A percentile compares a stretch with the other conserved stretches of the same genome.
Evolutionary conservation across 2,797 vertebrate species (phyloP).

Genomic region (Cetoscarus ocellatus): DNA sequence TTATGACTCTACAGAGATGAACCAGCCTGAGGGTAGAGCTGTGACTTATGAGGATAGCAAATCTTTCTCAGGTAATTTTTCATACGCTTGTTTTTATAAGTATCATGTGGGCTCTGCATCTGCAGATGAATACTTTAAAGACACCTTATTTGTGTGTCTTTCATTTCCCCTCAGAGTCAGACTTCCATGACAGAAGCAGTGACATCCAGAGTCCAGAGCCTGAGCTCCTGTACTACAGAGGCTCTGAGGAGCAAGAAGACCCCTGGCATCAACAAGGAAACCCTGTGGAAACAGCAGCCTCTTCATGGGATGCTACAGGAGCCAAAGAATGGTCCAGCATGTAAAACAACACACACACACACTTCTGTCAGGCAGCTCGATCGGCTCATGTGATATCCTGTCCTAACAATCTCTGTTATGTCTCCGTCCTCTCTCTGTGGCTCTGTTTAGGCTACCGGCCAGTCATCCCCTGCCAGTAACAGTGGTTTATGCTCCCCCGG

Average conservation of each 20-base stretch:
- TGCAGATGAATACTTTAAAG: not conserved
- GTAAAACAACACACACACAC: not conserved
- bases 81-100: conserved; percentile 7
- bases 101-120: not conserved
- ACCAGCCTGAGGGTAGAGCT: conserved; percentile 28
- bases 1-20: conserved; percentile 35
- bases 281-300: conserved; percentile 8
- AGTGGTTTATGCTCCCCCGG: not conserved
- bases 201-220: conserved; percentile 66
- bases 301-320: conserved; percentile 4
- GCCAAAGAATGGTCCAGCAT: conserved; percentile 39
- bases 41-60: conserved; percentile 12
- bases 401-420: conserved; percentile 17
- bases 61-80: conserved; percentile 44
- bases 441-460: conserved; percentile 48
- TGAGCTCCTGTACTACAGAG: conserved; percentile 52
- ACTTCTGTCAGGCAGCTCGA: not conserved
- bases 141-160: not conserved
- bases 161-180: conserved; percentile 38
- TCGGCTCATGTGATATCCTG: conserved; percentile 4
- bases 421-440: conserved; percentile 25
- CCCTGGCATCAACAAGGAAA: conserved; percentile 12
- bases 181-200: conserved; percentile 30
- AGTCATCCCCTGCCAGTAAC: conserved; percentile 23
- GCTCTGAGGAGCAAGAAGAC: conserved; percentile 35